A percentile compares a stretch with the other conserved stretches of the same genome.
phyloP scores from a whole-genome alignment of 2,888 invertebrate species.

The Sarcophaga rosellei region DNA sequence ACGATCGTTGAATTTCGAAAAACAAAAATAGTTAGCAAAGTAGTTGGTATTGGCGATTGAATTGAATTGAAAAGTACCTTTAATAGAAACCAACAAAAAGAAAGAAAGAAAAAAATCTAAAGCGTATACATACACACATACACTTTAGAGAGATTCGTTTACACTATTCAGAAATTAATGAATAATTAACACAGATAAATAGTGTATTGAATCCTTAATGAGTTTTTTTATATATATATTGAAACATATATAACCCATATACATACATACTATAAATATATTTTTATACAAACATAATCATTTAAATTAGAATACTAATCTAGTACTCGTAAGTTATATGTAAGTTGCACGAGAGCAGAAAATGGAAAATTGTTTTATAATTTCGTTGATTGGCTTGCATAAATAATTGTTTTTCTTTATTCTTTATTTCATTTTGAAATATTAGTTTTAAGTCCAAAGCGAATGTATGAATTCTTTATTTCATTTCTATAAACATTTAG shows the following conservation, averaged over 20 bases:
- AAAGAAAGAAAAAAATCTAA: background rate
- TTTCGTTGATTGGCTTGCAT: conserved; percentile 30
- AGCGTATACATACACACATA: conserved; percentile 1
- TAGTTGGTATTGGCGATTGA: background rate
- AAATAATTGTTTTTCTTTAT: conserved; percentile 13
- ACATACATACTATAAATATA: background rate
- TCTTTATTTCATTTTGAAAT: conserved; percentile 31
- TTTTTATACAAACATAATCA: background rate
- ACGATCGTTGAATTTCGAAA: conserved; percentile 89
- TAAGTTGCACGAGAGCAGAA: background rate
- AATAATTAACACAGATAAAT: background rate
- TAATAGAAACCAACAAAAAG: conserved; percentile 2
- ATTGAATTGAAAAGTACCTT: conserved; percentile 43
- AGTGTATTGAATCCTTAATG: background rate
- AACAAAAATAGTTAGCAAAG: conserved; percentile 73
- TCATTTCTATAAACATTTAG: background rate
- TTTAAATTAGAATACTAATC: background rate
- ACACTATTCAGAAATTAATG: background rate
- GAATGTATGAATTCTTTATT: background rate
- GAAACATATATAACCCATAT: too few relatives aligned
- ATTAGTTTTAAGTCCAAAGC: conserved; percentile 38
- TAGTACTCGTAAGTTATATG: background rate
- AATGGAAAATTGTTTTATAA: conserved; percentile 24
- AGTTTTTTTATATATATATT: background rate
- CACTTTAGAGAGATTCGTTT: background rate